phyloP scores from a whole-genome alignment of 2,888 invertebrate genomes.

The Polia nebulosa region DNA sequence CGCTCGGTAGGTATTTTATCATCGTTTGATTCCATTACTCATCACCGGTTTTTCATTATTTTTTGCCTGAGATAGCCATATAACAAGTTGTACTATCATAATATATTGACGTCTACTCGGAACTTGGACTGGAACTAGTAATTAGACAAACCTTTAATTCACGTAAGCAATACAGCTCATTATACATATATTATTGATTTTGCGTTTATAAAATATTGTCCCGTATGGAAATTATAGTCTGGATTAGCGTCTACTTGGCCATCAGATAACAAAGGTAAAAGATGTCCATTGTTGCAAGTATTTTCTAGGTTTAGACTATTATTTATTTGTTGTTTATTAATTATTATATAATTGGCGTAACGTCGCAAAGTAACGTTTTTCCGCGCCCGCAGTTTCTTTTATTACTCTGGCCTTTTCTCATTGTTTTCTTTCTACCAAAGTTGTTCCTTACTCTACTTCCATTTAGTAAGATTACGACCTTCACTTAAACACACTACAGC shows the following conservation, averaged over 20 bases:
- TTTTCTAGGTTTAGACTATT: slow-evolving; percentile 24
- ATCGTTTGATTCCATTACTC: slow-evolving; percentile 63
- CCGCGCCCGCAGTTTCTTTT: slow-evolving; percentile 38
- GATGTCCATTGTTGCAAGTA: slow-evolving; percentile 21
- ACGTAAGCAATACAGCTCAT: slow-evolving; percentile 6
- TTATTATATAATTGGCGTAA: not conserved
- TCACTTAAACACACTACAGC: slow-evolving; percentile 27
- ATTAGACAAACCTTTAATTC: slow-evolving; percentile 40
- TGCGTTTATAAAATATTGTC: slow-evolving; percentile 14
- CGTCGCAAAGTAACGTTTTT: slow-evolving; percentile 16
- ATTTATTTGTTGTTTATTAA: slow-evolving; percentile 21
- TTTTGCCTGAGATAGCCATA: slow-evolving; percentile 47
- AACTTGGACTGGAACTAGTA: slow-evolving; percentile 31
- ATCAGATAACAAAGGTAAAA: slow-evolving; percentile 36
- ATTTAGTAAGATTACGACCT: slow-evolving; percentile 37
- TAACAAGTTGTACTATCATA: slow-evolving; percentile 55
- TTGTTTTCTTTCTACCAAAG: slow-evolving; percentile 26
- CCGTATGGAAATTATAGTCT: slow-evolving; percentile 8
- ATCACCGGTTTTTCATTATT: slow-evolving; percentile 61
- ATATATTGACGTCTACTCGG: slow-evolving; percentile 40
- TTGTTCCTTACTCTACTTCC: slow-evolving; percentile 31
- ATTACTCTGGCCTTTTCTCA: slow-evolving; percentile 44
- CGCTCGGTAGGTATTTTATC: slow-evolving; percentile 50
- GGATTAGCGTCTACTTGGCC: slow-evolving; percentile 4
- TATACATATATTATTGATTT: slow-evolving; percentile 15